Conservation (phyloP, 2,888 invertebrate genomes). For the Harpagoxenus sublaevis region DNA sequence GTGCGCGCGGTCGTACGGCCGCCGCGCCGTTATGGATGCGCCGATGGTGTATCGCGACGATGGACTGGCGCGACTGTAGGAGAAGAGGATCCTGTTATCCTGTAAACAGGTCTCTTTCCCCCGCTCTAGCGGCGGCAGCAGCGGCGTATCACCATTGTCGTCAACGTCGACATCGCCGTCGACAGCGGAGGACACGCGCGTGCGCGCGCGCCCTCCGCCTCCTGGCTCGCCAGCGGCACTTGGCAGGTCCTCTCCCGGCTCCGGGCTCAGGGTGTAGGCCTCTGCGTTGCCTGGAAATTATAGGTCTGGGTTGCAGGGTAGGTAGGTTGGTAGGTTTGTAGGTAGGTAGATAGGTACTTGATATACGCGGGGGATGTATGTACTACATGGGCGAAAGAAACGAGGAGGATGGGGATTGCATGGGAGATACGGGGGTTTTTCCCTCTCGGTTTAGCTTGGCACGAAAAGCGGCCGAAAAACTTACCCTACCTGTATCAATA, state of each 20-base stretch:
- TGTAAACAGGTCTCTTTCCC: conserved; percentile 77
- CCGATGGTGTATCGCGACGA: conserved; percentile 69
- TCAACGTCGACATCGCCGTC: conserved; percentile 62
- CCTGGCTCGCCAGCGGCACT: conserved; percentile 46
- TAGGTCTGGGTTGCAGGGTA: conserved; percentile 82
- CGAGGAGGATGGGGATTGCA: conserved; percentile 1
- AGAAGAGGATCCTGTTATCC: conserved; percentile 78
- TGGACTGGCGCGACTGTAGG: conserved; percentile 55
- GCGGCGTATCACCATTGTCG: conserved; percentile 45
- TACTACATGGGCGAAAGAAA: neutral
- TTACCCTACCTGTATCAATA: conserved; percentile 14
- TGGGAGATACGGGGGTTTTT: neutral
- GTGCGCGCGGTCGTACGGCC: neutral
- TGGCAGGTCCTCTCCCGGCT: conserved; percentile 76
- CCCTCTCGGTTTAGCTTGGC: neutral
- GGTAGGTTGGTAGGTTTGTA: conserved; percentile 44
- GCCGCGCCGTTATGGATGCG: conserved; percentile 26
- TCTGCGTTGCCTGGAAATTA: conserved; percentile 74
- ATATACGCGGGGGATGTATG: conserved; percentile 1
- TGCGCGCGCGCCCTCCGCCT: conserved; percentile 52
- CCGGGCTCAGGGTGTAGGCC: conserved; percentile 84
- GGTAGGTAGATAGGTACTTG: conserved; percentile 13
- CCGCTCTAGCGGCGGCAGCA: conserved; percentile 3
- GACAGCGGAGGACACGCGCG: conserved; percentile 53
- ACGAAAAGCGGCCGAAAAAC: neutral